phyloP scores from a whole-genome alignment of 2,797 vertebrate genomes.

The Gambusia yucatana region DNA sequence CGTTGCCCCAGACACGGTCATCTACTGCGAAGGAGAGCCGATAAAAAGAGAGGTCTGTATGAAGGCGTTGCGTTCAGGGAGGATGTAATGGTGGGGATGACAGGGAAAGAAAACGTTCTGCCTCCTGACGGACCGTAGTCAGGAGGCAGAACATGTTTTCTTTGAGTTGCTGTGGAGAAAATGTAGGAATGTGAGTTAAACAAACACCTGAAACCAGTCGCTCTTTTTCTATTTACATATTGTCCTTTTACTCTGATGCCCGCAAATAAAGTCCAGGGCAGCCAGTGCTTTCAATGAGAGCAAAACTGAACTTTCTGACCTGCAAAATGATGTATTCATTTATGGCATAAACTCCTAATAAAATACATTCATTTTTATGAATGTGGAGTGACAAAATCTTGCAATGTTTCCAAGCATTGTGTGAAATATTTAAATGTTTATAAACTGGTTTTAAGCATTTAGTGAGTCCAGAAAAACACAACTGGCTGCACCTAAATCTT shows the following conservation, averaged over 20 bases:
- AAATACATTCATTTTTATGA: neutral
- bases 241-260: neutral
- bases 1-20: conserved; percentile 95
- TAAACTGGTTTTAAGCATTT: neutral
- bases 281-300: neutral
- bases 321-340: neutral
- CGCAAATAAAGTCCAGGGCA: neutral
- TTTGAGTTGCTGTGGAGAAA: neutral
- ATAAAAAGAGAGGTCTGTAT: conserved; percentile 92
- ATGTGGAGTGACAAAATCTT: neutral
- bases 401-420: neutral
- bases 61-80: neutral
- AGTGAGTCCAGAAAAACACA: neutral
- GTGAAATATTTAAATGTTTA: neutral
- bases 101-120: neutral
- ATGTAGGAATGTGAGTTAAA: neutral
- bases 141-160: neutral
- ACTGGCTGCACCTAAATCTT: neutral
- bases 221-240: neutral
- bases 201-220: neutral
- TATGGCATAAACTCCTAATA: neutral
- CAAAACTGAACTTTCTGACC: neutral
- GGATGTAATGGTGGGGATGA: neutral
- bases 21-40: conserved; percentile 95
- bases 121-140: neutral